Percentiles rank a stretch among this genome's conserved stretches.
Conservation (phyloP, 2,888 invertebrate species). For the Eupithecia subumbrata region DNA sequence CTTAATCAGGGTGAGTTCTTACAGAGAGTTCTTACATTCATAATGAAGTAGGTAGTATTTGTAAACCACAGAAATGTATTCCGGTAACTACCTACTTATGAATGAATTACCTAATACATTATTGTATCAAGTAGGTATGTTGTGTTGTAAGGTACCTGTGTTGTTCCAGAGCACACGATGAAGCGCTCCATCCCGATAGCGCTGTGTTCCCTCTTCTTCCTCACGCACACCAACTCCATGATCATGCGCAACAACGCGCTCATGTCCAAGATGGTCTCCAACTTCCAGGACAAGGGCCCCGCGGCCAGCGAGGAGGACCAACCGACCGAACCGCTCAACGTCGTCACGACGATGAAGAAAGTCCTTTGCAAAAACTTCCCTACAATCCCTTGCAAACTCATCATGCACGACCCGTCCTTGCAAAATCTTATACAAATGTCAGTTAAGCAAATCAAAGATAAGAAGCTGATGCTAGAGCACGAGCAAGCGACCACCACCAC, state of each 20-base stretch:
- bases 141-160: neutral
- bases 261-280: conserved; percentile 72
- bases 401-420: conserved; percentile 63
- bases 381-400: conserved; percentile 68
- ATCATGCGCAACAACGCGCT: conserved; percentile 73
- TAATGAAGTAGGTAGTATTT: neutral
- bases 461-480: conserved; percentile 54
- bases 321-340: conserved; percentile 43
- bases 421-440: conserved; percentile 66
- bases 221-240: conserved; percentile 50
- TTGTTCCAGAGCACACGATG: conserved; percentile 34
- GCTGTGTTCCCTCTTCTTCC: conserved; percentile 39
- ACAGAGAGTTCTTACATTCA: too few species aligned
- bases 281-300: conserved; percentile 61
- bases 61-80: neutral
- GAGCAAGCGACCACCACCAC: conserved; percentile 47
- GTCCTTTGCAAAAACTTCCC: conserved; percentile 75
- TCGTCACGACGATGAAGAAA: conserved; percentile 67
- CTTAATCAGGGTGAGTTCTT: too few species aligned
- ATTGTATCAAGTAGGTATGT: neutral
- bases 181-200: conserved; percentile 32
- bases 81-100: too few species aligned
- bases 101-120: too few species aligned
- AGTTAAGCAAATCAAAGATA: conserved; percentile 69
- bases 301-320: conserved; percentile 38